Evolutionary conservation across 2,888 invertebrate genomes (phyloP), one percentile per base, ranked within the genome.

Genomic region (Orgyia antiqua): DNA sequence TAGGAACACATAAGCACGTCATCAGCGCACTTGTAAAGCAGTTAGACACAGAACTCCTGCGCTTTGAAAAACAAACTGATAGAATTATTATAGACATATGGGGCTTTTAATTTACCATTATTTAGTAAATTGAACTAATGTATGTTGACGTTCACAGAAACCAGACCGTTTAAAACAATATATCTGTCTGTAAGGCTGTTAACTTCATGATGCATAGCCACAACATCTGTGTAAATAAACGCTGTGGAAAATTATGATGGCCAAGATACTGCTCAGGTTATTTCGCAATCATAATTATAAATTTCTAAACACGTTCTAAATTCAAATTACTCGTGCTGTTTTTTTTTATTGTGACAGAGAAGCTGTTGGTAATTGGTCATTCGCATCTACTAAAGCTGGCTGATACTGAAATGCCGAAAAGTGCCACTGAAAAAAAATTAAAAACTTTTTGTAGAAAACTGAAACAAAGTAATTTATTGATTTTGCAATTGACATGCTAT

Each of bases 101-200:
- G 47, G 50, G 39, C 51, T 55, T 56, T 59, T 58, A 60, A 58
- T 69, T 66, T 61, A 67, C 63, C 51, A 51, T 58, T 77, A 75
- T 75, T 69, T 68, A 73, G 66, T 69, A 59, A 59, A 67, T 61
- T 45, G 52, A 36, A 63, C 60, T 73, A 76, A 78, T 64, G 72
- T 68, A 70, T 68, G 68, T 69, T 64, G 76, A 74, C 70, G 72
- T 65, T 58, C 74, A 69, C 45, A 66, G 58, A 64, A 70, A 74
- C 67, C 77, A 76, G 76, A 72, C 58, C 46, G 53, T 42, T 45
- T 4, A 49, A 32, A 38, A 36, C 45, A 43, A 59, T 77, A 65
- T 64, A 63, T 68, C 74, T 48, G 60, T 80, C 75, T 45, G 42
- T 57, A 46, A 50, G 61, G 33, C 49, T 51, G 57, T 69, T 65